A percentile compares a stretch with the other conserved stretches of the same genome.
phyloP scores from a whole-genome alignment of 2,113 vertebrate species.

The Pluvianellus socialis region DNA sequence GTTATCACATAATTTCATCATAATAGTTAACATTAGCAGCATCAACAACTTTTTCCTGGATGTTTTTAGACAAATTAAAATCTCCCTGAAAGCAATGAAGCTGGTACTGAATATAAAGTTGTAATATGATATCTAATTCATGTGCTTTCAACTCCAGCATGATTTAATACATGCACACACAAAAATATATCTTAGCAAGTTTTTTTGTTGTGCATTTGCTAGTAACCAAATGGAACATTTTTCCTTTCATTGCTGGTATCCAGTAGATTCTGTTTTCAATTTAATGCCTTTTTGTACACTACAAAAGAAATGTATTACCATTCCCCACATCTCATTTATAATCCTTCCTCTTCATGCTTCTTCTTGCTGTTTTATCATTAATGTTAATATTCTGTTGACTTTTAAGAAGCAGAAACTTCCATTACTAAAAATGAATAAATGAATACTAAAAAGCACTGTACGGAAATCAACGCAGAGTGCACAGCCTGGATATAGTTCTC shows the following conservation, averaged over 20 bases:
- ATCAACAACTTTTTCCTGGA: neutral
- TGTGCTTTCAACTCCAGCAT: neutral
- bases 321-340: conserved; percentile 37
- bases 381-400: conserved; percentile 56
- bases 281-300: neutral
- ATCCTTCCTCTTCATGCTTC: conserved; percentile 9
- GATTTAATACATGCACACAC: neutral
- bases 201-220: neutral
- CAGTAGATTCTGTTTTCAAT: neutral
- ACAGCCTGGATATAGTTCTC: neutral
- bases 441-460: conserved; percentile 45
- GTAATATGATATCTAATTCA: neutral
- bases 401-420: conserved; percentile 35
- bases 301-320: conserved; percentile 32
- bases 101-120: neutral
- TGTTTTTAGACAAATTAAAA: neutral
- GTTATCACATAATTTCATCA: neutral
- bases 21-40: neutral
- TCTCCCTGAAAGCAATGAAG: neutral
- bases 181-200: neutral
- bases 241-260: neutral
- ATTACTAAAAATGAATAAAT: conserved; percentile 62
- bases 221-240: neutral
- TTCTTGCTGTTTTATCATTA: conserved; percentile 60
- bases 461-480: neutral